phyloP scores from a whole-genome alignment of 2,888 invertebrate genomes.

The Morpho achilles region DNA sequence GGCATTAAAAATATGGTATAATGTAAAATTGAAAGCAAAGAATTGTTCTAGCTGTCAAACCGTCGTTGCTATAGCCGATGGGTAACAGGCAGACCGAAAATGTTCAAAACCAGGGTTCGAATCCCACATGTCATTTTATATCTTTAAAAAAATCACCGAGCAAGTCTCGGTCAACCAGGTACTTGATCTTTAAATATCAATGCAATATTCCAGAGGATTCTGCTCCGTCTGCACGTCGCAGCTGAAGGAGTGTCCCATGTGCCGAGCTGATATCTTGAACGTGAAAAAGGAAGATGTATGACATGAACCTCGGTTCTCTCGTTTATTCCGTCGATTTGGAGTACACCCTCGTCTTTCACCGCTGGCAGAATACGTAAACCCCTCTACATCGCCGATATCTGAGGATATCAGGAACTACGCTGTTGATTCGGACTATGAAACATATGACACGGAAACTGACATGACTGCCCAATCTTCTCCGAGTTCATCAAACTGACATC shows the following conservation, averaged over 20 bases:
- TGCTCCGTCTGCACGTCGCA: constrained; percentile 89
- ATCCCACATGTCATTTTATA: too few species aligned
- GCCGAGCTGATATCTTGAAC: constrained; percentile 75
- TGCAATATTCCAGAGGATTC: constrained; percentile 83
- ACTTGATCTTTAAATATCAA: too few species aligned
- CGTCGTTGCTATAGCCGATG: too few species aligned
- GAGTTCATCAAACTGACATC: not conserved
- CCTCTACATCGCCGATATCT: not conserved
- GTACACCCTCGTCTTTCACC: not conserved
- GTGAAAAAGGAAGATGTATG: constrained; percentile 41
- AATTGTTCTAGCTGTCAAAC: too few species aligned
- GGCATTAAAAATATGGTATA: too few species aligned
- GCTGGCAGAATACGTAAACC: not conserved
- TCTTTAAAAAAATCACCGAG: too few species aligned
- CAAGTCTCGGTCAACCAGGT: too few species aligned
- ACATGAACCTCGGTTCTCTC: constrained; percentile 28
- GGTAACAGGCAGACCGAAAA: too few species aligned
- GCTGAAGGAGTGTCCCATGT: constrained; percentile 92
- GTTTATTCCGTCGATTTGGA: not conserved
- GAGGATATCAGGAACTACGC: not conserved
- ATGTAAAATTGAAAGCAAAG: too few species aligned
- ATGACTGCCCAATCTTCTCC: not conserved
- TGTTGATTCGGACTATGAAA: too few species aligned
- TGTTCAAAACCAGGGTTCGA: too few species aligned
- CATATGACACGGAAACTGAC: too few species aligned